Conservation (phyloP, 1,140 invertebrate species). For the Cydia strobilella region DNA sequence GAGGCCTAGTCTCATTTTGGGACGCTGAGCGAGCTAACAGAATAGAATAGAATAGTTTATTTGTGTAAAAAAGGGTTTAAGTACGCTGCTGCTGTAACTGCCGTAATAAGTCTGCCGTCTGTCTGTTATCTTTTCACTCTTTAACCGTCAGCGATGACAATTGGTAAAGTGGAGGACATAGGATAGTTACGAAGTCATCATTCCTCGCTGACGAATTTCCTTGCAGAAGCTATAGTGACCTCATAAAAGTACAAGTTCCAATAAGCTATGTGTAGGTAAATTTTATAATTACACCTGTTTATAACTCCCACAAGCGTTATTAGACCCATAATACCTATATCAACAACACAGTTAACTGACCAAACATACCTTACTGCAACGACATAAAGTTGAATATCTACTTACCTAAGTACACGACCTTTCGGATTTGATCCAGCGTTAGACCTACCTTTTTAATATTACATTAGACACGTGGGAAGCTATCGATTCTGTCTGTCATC, state of each 20-base stretch:
- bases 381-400: background rate
- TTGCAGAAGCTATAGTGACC: too few species aligned
- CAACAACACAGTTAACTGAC: background rate
- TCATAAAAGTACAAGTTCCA: background rate
- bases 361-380: background rate
- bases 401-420: background rate
- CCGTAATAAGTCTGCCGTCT: too few species aligned
- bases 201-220: too few species aligned
- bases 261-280: background rate
- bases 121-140: too few species aligned
- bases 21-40: too few species aligned
- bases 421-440: background rate
- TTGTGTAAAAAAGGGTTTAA: too few species aligned
- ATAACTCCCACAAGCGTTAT: background rate
- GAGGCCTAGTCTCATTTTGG: too few species aligned
- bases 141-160: too few species aligned
- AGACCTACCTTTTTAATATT: conserved; percentile 16
- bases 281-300: background rate
- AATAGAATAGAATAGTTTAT: too few species aligned
- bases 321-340: background rate
- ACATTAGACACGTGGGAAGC: conserved; percentile 12
- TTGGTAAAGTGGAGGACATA: too few species aligned
- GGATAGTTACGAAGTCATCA: too few species aligned
- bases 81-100: too few species aligned
- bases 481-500: conserved; percentile 27